A percentile compares a stretch with the other conserved stretches of the same genome.
These are phyloP conservation scores for Petrocephalus sullivani DNA, from an alignment of 2,797 vertebrate species.

Conservation along the genomic window DNA sequence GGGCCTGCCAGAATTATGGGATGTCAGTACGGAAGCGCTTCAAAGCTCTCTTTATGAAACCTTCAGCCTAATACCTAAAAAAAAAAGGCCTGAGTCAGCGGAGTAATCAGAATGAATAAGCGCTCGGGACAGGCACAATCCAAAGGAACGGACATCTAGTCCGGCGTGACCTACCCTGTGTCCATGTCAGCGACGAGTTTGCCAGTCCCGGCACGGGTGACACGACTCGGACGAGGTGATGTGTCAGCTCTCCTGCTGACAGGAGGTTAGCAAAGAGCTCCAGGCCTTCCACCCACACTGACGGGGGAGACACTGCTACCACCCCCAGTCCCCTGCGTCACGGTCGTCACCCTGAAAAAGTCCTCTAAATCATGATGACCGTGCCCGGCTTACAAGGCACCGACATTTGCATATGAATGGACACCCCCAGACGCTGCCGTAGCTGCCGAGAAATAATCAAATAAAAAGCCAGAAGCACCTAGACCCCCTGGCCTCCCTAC, in stretches of 20 bases:
- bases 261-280: background rate
- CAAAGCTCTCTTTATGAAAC: background rate
- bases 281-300: background rate
- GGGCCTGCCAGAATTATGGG: background rate
- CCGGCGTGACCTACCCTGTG: background rate
- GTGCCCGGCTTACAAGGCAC: background rate
- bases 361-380: background rate
- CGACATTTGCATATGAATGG: background rate
- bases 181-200: background rate
- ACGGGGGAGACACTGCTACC: background rate
- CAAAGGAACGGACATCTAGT: background rate
- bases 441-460: background rate
- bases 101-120: background rate
- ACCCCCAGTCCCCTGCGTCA: background rate
- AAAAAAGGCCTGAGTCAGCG: background rate
- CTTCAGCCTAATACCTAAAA: background rate
- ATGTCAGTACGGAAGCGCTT: background rate
- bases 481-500: background rate
- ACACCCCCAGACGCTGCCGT: background rate
- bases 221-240: background rate
- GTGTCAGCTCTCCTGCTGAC: background rate
- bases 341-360: background rate
- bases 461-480: background rate
- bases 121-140: background rate
- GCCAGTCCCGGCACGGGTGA: background rate